Evolutionary conservation across 2,797 vertebrate species (phyloP).

Genomic region (Podargus strigoides): DNA sequence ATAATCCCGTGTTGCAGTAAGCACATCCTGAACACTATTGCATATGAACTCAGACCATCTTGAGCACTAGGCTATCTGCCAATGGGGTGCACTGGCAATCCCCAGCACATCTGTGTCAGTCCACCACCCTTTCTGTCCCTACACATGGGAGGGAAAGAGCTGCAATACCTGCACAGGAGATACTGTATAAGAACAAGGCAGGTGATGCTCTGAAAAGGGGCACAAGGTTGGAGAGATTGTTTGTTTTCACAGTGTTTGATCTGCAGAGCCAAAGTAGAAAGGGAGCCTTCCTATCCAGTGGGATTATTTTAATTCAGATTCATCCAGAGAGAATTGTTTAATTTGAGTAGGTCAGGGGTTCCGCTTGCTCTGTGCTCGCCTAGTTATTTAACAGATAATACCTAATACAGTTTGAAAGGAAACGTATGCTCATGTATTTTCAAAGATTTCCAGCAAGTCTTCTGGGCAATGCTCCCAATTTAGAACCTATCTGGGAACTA

Average conservation of each 20-base stretch:
- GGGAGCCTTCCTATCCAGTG: background rate
- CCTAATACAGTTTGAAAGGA: background rate
- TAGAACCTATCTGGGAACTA: background rate
- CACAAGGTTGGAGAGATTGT: background rate
- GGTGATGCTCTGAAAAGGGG: background rate
- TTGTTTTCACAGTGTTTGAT: background rate
- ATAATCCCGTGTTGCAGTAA: background rate
- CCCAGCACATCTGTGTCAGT: background rate
- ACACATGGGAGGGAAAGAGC: background rate
- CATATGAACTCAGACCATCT: background rate
- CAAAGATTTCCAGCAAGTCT: constrained; percentile 11
- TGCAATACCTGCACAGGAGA: background rate
- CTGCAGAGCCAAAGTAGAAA: background rate
- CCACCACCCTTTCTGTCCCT: background rate
- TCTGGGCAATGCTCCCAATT: background rate
- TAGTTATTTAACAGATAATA: background rate
- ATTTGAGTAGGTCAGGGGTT: background rate
- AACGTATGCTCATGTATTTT: background rate
- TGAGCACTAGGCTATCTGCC: background rate
- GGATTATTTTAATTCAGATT: background rate
- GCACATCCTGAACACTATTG: background rate
- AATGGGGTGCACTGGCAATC: background rate
- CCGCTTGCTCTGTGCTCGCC: background rate
- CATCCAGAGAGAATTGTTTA: background rate
- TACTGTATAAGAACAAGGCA: background rate